Base-by-base conservation (phyloP, 1,140 invertebrate species). In the Megathymus violae region DNA sequence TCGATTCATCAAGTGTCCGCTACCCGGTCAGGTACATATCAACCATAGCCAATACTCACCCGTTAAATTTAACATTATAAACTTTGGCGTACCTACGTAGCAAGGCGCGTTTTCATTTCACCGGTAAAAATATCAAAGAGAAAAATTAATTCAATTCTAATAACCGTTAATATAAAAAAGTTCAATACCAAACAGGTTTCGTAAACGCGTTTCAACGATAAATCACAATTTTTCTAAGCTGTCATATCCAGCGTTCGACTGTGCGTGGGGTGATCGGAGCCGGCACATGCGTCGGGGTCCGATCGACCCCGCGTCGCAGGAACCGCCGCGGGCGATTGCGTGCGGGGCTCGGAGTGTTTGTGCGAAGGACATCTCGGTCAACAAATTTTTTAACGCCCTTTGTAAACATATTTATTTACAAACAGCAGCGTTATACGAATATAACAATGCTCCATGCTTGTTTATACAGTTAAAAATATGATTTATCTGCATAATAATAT, bases 221-320 rank as follows among this genome's bases (percentile, higher is more conserved):
- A 51, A 51, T 51, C 48, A 51, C 48, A 51, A 50, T 50, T 51
- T 51, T 51, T 51, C 31, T 38, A 51, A 38, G 27, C 48, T 38
- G 31, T 51, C 48, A 51, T 31, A 38, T 51, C 48, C 48, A 51
- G 48, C 48, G 31, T 15, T 34, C 14, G 9, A 15, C 16, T 9
- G 15, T 27, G 11, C 11, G 47, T 6, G 5, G 13, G 47, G 47
- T 22, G 47, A 16, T 13, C 1, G 14, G 4, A 22, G 19, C 19
- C 19, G 19, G 5, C 19, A 5, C 19, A n/a, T n/a, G 9, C 27
- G 27, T 16, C 15, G 40, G 40, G 40, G 14, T 43, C 40, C 15
- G 15, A 43, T 43, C 36, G 36, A 38, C 36, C 36, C 36, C 36
- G 36, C n/a, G 27, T 31, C 11, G 7, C 36, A 3, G 36, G 1